Evolutionary conservation across 2,113 vertebrate species (phyloP).

Genomic region (Lycaon pictus): DNA sequence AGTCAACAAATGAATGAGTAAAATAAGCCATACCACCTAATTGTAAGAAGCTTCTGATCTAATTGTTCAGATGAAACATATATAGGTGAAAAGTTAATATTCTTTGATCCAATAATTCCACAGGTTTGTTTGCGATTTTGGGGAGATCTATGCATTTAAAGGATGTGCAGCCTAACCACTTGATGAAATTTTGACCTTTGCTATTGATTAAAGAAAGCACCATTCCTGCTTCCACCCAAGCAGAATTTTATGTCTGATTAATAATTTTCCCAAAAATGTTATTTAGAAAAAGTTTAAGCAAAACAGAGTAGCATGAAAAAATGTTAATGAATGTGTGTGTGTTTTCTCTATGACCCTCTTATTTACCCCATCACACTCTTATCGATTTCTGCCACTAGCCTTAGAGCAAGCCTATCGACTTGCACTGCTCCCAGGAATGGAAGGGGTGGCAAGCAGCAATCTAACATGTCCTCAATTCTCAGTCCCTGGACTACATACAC

Average conservation of each 20-base stretch:
- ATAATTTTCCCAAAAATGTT: background rate
- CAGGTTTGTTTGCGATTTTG: background rate
- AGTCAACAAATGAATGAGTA: background rate
- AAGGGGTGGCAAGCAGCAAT: background rate
- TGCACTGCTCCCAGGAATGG: background rate
- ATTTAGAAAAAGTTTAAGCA: conserved; percentile 30
- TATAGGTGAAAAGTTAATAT: background rate
- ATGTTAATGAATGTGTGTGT: background rate
- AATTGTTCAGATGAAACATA: background rate
- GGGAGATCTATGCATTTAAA: background rate
- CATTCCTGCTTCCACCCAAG: background rate
- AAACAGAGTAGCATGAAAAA: conserved; percentile 1
- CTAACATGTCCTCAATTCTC: background rate
- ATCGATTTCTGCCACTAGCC: background rate
- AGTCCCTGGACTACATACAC: fast-evolving
- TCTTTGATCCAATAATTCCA: background rate
- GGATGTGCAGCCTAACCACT: background rate
- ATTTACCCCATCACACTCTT: background rate
- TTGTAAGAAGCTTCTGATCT: background rate
- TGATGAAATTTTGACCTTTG: background rate
- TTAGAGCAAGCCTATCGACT: background rate
- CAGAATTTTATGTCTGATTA: background rate
- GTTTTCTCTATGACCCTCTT: background rate
- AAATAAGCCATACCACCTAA: background rate
- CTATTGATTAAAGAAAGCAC: background rate